These are phyloP conservation scores for Hylyphantes graminicola DNA, from an alignment of 1,140 invertebrate genomes.

Conservation along the genomic window DNA sequence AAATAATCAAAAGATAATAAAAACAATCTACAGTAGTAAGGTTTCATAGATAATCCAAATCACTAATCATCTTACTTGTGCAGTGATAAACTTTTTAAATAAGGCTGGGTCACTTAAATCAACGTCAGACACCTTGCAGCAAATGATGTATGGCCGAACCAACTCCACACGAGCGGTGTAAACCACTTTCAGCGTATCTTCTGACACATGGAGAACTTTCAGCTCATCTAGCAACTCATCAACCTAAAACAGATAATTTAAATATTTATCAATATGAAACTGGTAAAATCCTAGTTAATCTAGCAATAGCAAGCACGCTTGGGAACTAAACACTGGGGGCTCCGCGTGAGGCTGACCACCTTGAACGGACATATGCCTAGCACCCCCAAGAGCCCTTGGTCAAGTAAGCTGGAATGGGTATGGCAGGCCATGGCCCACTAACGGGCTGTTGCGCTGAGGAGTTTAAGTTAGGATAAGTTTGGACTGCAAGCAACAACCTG, in stretches of 20 bases:
- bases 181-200: slow-evolving; percentile 72
- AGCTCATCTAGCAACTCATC: slow-evolving; percentile 62
- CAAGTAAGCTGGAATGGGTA: no score
- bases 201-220: slow-evolving; percentile 72
- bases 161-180: slow-evolving; percentile 72
- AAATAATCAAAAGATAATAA: background rate
- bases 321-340: no score
- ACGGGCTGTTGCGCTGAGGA: no score
- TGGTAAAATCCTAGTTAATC: no score
- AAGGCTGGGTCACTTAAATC: slow-evolving; percentile 73
- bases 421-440: no score
- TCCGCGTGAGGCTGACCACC: no score
- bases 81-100: slow-evolving; percentile 82
- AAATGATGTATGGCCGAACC: slow-evolving; percentile 78
- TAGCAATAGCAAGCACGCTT: no score
- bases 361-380: no score
- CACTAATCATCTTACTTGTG: slow-evolving; percentile 72
- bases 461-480: no score
- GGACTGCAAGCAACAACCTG: no score
- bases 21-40: background rate
- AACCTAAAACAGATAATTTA: slow-evolving; percentile 23
- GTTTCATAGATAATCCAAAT: background rate
- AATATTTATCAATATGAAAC: background rate
- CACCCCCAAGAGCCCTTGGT: no score
- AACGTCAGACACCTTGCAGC: slow-evolving; percentile 78